Percentiles rank a stretch among this genome's conserved stretches.
These are phyloP conservation scores for Pandemis cinnamomeana DNA, from an alignment of 2,888 invertebrate species.

Conservation along the genomic window DNA sequence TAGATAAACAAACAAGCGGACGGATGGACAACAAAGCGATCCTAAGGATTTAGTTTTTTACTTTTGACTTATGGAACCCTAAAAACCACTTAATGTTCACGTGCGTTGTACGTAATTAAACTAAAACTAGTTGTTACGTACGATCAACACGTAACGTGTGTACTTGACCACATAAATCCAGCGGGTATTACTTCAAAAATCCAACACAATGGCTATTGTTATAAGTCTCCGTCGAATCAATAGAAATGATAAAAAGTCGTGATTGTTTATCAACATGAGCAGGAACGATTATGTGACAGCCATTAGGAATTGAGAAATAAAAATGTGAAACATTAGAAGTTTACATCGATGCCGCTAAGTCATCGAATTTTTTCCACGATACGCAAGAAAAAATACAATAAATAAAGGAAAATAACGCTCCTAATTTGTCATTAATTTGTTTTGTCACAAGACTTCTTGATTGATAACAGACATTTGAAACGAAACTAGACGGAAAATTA, in stretches of 20 bases:
- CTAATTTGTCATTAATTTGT: too few species aligned
- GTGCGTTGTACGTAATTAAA: background rate
- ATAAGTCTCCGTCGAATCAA: slow-evolving; percentile 17
- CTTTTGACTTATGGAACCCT: too few species aligned
- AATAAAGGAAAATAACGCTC: too few species aligned
- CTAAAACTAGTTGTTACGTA: slow-evolving; percentile 2
- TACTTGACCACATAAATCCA: slow-evolving; percentile 12
- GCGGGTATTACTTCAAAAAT: slow-evolving; percentile 9
- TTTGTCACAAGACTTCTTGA: background rate
- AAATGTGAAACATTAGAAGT: background rate
- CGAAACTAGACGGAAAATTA: background rate
- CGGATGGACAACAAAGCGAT: too few species aligned
- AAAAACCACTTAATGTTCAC: background rate
- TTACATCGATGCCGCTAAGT: too few species aligned
- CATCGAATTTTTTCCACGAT: too few species aligned
- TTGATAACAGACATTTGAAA: background rate
- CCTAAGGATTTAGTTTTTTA: too few species aligned
- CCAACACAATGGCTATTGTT: slow-evolving; percentile 36
- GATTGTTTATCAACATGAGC: slow-evolving; percentile 1
- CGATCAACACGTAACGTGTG: background rate
- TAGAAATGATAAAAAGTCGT: slow-evolving; percentile 15
- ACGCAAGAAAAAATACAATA: too few species aligned
- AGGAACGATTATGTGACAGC: background rate
- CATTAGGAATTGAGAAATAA: background rate
- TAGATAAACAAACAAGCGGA: too few species aligned